These are phyloP conservation scores for Pardalotus punctatus DNA, from an alignment of 2,113 vertebrate genomes.

Conservation along the genomic window DNA sequence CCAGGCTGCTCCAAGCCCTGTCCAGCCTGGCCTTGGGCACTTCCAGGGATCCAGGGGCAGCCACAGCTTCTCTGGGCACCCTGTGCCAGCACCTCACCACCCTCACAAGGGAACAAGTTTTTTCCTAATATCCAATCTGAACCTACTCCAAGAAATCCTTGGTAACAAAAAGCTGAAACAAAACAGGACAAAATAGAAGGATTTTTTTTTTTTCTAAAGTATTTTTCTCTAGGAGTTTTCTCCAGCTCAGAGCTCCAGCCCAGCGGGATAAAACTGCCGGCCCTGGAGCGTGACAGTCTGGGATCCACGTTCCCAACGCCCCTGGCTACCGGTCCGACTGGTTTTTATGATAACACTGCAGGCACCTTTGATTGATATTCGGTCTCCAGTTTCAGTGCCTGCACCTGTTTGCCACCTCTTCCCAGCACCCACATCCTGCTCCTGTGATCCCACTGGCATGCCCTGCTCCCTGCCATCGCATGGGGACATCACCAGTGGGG, in stretches of 20 bases:
- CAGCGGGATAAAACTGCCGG: accelerated
- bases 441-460: accelerated
- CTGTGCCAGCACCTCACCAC: accelerated
- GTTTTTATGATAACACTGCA: background rate
- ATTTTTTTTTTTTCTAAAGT: accelerated
- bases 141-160: background rate
- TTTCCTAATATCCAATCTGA: background rate
- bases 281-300: background rate
- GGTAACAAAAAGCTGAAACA: background rate
- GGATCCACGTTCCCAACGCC: background rate
- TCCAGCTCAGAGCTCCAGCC: background rate
- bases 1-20: accelerated
- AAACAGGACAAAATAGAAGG: background rate
- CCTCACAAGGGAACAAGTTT: background rate
- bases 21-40: background rate
- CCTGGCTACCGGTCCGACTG: background rate
- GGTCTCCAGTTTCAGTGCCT: background rate
- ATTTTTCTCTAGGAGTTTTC: accelerated
- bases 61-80: accelerated
- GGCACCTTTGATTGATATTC: background rate
- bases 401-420: background rate
- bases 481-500: accelerated
- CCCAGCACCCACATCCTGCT: background rate
- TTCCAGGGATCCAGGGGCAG: background rate
- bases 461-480: background rate